Base-by-base conservation (phyloP, 2,797 vertebrate genomes). In the Euphonia xanthogaster region DNA sequence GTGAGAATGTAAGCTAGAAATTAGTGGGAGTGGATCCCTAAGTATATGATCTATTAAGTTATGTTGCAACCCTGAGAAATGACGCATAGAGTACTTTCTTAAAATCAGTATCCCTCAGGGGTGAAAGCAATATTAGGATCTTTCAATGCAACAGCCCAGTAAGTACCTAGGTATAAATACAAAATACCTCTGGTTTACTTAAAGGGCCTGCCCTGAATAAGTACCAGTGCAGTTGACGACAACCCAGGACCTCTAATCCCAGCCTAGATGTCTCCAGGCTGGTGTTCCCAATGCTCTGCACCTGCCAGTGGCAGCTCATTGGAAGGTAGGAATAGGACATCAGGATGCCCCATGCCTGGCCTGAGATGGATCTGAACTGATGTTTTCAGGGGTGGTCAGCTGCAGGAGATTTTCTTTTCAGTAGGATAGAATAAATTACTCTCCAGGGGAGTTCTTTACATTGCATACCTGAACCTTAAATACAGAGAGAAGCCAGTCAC, bases 41-140 rank as follows among this genome's bases (percentile, higher is more conserved):
- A 80, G 35, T 78, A 30, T 75, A 55, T 39, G 73, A 93, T 80
- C 90, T 71, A 75, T 88, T 89, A 91, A 87, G 74, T 55, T 95
- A 48, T 79, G 88, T 66, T 92, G 73, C 79, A 92, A 33, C 2
- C 5, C 62, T n/a, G 86, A 81, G 68, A 80, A 91, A 85, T 65
- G 35, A 94, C 67, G 45, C 77, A 57, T 10, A 7, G 48, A 60
- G 33, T 60, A 71, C 87, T 93, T 86, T 61, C 47, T 77, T 72
- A 20, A 93, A 92, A 82, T 71, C 71, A 57, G 12, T 71, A 82
- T 63, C 23, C 63, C 24, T 2, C 33, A 12, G 30, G 33, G n/a
- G 20, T 45, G 48, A 90, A 75, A 86, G 48, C 50, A 73, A 77
- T 61, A 63, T 67, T 31, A 77, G 22, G 35, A 65, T 65, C 63